These are phyloP conservation scores for Solen grandis DNA, from an alignment of 1,140 invertebrate species.

Conservation along the genomic window DNA sequence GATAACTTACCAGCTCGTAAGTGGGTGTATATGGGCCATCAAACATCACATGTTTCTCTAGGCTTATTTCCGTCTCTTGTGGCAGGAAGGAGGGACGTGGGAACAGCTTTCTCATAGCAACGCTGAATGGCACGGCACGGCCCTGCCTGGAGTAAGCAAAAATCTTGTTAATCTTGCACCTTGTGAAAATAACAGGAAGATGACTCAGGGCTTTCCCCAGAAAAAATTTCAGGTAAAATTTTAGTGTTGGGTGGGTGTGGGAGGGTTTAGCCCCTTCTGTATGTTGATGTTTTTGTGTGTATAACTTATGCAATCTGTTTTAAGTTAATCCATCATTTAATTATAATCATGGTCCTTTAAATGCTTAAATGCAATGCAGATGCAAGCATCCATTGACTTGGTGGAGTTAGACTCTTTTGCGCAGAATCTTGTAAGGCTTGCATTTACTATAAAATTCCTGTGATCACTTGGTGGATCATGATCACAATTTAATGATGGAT, in stretches of 20 bases:
- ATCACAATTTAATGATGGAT: too few species aligned
- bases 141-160: conserved; percentile 5
- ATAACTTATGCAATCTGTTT: not conserved
- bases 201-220: not conserved
- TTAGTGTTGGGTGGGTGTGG: not conserved
- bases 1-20: conserved; percentile 24
- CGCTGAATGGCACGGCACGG: conserved; percentile 34
- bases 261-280: too few species aligned
- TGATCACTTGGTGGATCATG: too few species aligned
- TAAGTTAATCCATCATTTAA: not conserved
- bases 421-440: too few species aligned
- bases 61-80: conserved; percentile 2
- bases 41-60: conserved; percentile 44
- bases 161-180: not conserved
- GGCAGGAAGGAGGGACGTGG: conserved; percentile 34
- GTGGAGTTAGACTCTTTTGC: too few species aligned
- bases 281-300: not conserved
- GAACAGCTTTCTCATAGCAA: conserved; percentile 19
- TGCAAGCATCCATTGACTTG: too few species aligned
- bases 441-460: too few species aligned
- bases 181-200: not conserved
- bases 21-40: conserved; percentile 37
- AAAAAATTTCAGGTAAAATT: not conserved
- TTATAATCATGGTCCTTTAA: not conserved
- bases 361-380: not conserved